A percentile compares a stretch with the other conserved stretches of the same genome.
phyloP scores from a whole-genome alignment of 92 coral and sea anemone genomes.

The Anthopleura xanthogrammica region DNA sequence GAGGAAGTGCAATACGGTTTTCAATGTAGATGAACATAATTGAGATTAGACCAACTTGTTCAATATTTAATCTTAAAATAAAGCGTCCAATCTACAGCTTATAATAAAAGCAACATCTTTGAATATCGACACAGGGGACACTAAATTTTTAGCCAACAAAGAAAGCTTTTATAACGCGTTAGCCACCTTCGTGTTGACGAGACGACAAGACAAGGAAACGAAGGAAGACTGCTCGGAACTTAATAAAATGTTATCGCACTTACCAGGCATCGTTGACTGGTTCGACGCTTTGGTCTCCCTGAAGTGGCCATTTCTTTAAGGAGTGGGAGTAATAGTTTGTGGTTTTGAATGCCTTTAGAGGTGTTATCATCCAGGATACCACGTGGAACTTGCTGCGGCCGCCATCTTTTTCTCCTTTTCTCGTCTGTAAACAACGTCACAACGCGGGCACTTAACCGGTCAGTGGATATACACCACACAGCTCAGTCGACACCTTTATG shows the following conservation, averaged over 20 bases:
- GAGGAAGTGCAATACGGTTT: constrained; percentile 6
- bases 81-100: not conserved
- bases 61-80: constrained; percentile 7
- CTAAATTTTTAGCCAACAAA: not conserved
- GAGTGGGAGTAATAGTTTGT: constrained; percentile 32
- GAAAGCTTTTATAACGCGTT: not conserved
- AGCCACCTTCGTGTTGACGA: not conserved
- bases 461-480: constrained; percentile 22
- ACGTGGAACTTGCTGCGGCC: constrained; percentile 54
- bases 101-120: not conserved
- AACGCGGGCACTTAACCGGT: constrained; percentile 25
- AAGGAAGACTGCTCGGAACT: not conserved
- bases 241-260: constrained; percentile 35
- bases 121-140: constrained; percentile 12
- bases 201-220: not conserved
- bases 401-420: constrained; percentile 45
- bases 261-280: constrained; percentile 89
- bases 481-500: not conserved
- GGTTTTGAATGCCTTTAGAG: constrained; percentile 38
- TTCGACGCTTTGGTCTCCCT: constrained; percentile 79
- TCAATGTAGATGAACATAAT: constrained; percentile 1
- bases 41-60: constrained; percentile 1
- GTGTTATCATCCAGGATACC: constrained; percentile 44
- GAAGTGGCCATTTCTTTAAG: constrained; percentile 72
- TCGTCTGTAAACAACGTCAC: constrained; percentile 68